phyloP scores from a whole-genome alignment of 2,797 vertebrate genomes.

The Octomys mimax region DNA sequence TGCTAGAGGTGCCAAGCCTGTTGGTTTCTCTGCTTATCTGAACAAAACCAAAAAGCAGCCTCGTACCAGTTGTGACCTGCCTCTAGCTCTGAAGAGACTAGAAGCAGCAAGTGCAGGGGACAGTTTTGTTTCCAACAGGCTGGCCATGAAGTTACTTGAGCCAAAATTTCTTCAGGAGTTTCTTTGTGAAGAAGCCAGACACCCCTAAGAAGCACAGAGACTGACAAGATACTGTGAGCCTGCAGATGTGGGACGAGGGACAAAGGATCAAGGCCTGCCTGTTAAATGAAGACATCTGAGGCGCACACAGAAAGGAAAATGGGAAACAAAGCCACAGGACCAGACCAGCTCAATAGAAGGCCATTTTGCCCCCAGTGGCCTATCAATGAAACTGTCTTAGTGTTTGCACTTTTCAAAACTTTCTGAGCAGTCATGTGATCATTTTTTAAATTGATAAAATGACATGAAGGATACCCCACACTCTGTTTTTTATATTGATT shows the following conservation, averaged over 20 bases:
- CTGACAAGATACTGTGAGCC: conserved; percentile 27
- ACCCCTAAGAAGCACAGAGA: conserved; percentile 48
- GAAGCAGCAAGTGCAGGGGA: conserved; percentile 58
- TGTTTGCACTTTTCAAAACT: conserved; percentile 84
- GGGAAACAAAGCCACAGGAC: conserved; percentile 85
- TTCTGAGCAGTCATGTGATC: conserved; percentile 86
- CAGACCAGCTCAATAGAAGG: conserved; percentile 87
- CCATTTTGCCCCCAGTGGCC: conserved; percentile 86
- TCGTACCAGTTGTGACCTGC: conserved; percentile 62
- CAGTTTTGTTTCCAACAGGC: conserved; percentile 76
- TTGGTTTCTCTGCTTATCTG: conserved; percentile 72
- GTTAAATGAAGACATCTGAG: conserved; percentile 78
- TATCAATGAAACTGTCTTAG: conserved; percentile 86
- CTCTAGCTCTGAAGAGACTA: conserved; percentile 61
- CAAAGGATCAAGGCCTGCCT: conserved; percentile 50
- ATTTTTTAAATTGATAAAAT: conserved; percentile 86
- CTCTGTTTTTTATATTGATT: conserved; percentile 22
- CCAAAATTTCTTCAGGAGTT: conserved; percentile 82
- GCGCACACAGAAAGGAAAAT: conserved; percentile 74
- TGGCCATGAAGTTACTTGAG: conserved; percentile 58
- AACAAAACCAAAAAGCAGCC: conserved; percentile 77
- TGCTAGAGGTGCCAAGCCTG: conserved; percentile 62
- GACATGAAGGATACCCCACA: background rate
- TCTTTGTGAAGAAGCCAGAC: conserved; percentile 73
- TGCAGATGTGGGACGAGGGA: conserved; percentile 72